phyloP scores from a whole-genome alignment of 2,888 invertebrate genomes.

The Idaea straminata region DNA sequence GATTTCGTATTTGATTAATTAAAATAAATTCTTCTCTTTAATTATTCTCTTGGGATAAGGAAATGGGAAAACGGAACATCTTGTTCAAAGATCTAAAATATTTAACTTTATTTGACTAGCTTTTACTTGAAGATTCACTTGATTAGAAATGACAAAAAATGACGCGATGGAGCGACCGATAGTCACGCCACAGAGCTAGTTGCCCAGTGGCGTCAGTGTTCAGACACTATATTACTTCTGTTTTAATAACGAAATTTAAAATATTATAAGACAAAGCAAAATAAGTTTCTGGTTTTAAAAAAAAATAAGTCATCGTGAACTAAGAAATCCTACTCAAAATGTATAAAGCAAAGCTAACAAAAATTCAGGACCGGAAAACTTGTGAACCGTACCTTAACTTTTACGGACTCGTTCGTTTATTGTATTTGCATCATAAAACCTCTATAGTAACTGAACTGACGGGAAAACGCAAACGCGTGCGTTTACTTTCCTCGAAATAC shows the following conservation, averaged over 20 bases:
- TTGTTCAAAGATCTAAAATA: too few species aligned
- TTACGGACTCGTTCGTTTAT: slow-evolving; percentile 17
- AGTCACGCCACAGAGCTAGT: too few species aligned
- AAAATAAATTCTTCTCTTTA: slow-evolving; percentile 15
- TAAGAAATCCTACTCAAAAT: not conserved
- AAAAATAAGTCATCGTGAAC: too few species aligned
- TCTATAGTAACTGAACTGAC: not conserved
- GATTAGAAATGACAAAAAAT: too few species aligned
- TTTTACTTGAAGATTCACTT: too few species aligned
- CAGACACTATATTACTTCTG: too few species aligned
- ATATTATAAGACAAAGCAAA: too few species aligned
- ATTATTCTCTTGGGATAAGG: slow-evolving; percentile 23
- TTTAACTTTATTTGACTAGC: too few species aligned
- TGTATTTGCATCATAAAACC: slow-evolving; percentile 26
- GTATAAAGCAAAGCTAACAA: not conserved
- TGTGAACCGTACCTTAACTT: slow-evolving; percentile 20
- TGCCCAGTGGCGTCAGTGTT: too few species aligned
- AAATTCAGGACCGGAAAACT: slow-evolving; percentile 12
- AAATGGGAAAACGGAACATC: slow-evolving; percentile 6
- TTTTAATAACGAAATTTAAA: too few species aligned
- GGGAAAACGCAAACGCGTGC: slow-evolving; percentile 18
- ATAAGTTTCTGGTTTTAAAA: too few species aligned
- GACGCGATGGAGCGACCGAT: too few species aligned
- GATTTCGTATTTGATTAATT: slow-evolving; percentile 27
- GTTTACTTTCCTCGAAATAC: slow-evolving; percentile 12